Base-by-base conservation (phyloP, 2,888 invertebrate species). In the Ectemnius cavifrons region DNA sequence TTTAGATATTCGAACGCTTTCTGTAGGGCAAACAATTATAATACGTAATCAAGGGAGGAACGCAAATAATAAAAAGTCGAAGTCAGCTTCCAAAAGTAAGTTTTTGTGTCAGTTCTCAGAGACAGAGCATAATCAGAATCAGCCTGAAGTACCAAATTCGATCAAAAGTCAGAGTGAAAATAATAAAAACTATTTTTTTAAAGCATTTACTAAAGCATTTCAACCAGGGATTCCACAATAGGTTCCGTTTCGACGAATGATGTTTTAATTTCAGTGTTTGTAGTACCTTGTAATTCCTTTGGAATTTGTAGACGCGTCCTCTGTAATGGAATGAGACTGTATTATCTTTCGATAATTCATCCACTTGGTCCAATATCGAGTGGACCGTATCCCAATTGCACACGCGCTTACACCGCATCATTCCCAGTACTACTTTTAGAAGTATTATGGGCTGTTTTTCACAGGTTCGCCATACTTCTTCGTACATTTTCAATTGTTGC, bases 1-100 rank as follows among this genome's bases (percentile, higher is more conserved):
- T 75, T 63, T 4, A n/a, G 72, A 20, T 68, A 75, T 2, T 72
- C 47, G 4, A 75, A 6, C 0, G 67, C 72, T 61, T 68, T 72
- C 75, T 75, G 37, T 47, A 49, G 69, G 49, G 46, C 37, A 64
- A n/a, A 68, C 20, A 11, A 37, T 27, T 23, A 58, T 14, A 47
- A 45, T n/a, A 28, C 8, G 20, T 67, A 57, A 3, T 16, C 16
- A 60, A 46, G 28, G 59, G 20, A 20, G 20, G 20, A 20, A 20
- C 20, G 20, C 20, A 20, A 20, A 20, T 1, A 20, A 20, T 20
- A n/a, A 20, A 20, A 20, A 20, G 20, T 20, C 20, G 2, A 20
- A 20, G 20, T 20, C 1, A 20, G 20, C 2, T 20, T 1, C 1
- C 20, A 20, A 1, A 20, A 20, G 2, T 20, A 20, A 20, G 20